These are phyloP conservation scores for Abrostola tripartita DNA, from an alignment of 2,888 invertebrate species.

Conservation along the genomic window DNA sequence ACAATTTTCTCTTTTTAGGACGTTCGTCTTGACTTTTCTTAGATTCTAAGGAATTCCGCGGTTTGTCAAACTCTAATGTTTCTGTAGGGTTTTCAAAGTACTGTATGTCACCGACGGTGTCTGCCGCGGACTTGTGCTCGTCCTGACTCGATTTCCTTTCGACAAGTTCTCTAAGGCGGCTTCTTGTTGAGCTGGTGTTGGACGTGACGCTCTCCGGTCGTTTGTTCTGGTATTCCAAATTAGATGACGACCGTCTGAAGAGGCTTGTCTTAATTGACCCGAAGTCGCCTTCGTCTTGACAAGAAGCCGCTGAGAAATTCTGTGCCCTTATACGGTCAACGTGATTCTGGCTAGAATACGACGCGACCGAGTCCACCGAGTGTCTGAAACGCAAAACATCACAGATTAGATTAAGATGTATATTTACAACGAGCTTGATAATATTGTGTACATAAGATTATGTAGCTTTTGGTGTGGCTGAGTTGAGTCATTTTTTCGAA, in stretches of 20 bases:
- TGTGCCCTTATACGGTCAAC: constrained; percentile 88
- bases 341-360: constrained; percentile 89
- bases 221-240: constrained; percentile 81
- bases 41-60: constrained; percentile 78
- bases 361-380: constrained; percentile 89
- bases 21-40: constrained; percentile 81
- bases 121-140: constrained; percentile 83
- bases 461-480: constrained; percentile 65
- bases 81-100: constrained; percentile 87
- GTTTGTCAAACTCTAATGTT: constrained; percentile 84
- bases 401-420: constrained; percentile 79
- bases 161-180: constrained; percentile 86
- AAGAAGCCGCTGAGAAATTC: constrained; percentile 87
- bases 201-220: constrained; percentile 85
- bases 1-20: constrained; percentile 82
- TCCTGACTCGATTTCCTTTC: constrained; percentile 87
- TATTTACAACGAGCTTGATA: constrained; percentile 65
- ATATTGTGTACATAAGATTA: constrained; percentile 76
- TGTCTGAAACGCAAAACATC: constrained; percentile 83
- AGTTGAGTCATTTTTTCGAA: constrained; percentile 69
- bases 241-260: constrained; percentile 84
- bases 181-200: constrained; percentile 86
- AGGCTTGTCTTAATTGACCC: constrained; percentile 86
- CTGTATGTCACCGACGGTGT: constrained; percentile 84
- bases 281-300: constrained; percentile 86